phyloP scores from a whole-genome alignment of 2,888 invertebrate species.

The Tipula lateralis region DNA sequence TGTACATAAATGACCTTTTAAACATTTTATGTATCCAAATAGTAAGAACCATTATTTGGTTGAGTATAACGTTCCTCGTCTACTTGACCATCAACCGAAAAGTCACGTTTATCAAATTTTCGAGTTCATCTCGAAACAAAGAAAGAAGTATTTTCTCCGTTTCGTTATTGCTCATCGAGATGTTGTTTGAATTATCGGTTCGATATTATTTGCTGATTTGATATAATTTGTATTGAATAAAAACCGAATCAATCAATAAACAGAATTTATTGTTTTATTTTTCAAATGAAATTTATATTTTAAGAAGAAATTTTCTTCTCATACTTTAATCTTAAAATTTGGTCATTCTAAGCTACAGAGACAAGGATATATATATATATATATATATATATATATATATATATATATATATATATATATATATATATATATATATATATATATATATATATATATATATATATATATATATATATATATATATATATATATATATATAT shows the following conservation, averaged over 20 bases:
- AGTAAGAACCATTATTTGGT: neutral
- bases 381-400: too few relatives aligned
- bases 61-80: neutral
- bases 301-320: neutral
- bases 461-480: too few relatives aligned
- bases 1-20: too few relatives aligned
- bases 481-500: too few relatives aligned
- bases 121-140: neutral
- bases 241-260: neutral
- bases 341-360: too few relatives aligned
- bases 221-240: neutral
- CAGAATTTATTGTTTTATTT: neutral
- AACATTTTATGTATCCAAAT: too few relatives aligned
- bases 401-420: too few relatives aligned
- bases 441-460: too few relatives aligned
- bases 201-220: neutral
- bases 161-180: neutral
- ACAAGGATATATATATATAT: too few relatives aligned
- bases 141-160: neutral
- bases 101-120: constrained; percentile 11
- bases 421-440: too few relatives aligned
- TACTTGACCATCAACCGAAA: neutral
- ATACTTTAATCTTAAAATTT: neutral
- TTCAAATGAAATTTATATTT: neutral
- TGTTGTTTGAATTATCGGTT: neutral